Base-by-base conservation (phyloP, 2,113 vertebrate species). In the Columba janthina region DNA sequence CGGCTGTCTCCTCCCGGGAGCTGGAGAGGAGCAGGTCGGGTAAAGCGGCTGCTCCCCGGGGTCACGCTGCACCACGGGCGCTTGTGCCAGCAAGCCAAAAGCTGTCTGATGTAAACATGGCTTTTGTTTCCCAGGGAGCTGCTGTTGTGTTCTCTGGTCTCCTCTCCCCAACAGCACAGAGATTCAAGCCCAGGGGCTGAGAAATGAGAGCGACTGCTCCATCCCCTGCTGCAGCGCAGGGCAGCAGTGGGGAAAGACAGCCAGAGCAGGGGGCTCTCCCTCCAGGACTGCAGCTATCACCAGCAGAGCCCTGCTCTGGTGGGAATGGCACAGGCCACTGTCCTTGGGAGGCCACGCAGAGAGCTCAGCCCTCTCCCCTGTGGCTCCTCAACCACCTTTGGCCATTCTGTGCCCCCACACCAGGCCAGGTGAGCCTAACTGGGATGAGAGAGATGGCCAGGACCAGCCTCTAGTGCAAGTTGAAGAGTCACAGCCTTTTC, bases 101-200 rank as follows among this genome's bases (percentile, higher is more conserved):
- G 74, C 84, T 73, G 77, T 10, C 54, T 0, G 81, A 21, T 83
- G 88, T 83, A 83, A 93, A 90, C 89, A 94, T 88, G 94, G 93
- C 94, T 96, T 94, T 85, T 88, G 87, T 73, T 93, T 57, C 90
- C 70, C 90, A 17, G 64, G 81, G 78, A 82, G 88, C 94, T 34
- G 87, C 69, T 22, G 12, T 3, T 24, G 31, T 3, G 18, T 4
- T 25, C 50, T 25, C 58, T 17, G 9, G 15, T 46, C 84, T 77
- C 46, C 75, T 62, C 50, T 89, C 71, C 40, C 66, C 53, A 0
- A 0, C 0, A 1, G 88, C 80, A 21, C 3, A 3, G 73, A 17
- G 73, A 20, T 50, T 16, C 18, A 58, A 42, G 65, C 61, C 25
- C 19, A 5, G 48, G 56, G 28, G 42, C 46, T 21, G 36, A 38